Conservation (phyloP, 2,797 vertebrate species). For the Ceyx erithaca region DNA sequence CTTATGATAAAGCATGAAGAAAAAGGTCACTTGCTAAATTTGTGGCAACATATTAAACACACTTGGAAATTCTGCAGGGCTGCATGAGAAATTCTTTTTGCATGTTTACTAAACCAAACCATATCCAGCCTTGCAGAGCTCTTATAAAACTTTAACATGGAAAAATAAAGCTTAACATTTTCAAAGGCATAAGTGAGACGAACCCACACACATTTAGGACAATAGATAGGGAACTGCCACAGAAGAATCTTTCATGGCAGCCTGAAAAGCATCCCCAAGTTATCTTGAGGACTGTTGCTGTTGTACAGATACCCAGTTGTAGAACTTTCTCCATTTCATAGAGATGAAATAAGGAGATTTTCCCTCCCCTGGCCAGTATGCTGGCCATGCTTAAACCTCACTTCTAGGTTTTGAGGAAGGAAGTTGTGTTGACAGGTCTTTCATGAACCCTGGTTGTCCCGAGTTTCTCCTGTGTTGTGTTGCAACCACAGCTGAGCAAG, state of each 20-base stretch:
- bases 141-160: not conserved
- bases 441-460: not conserved
- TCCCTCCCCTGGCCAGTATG: not conserved
- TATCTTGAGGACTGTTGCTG: not conserved
- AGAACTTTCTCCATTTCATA: not conserved
- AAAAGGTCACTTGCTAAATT: not conserved
- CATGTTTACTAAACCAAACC: not conserved
- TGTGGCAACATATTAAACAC: not conserved
- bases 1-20: not conserved
- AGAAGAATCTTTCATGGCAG: not conserved
- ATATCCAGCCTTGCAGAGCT: not conserved
- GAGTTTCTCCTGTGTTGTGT: not conserved
- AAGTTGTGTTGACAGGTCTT: not conserved
- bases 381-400: not conserved
- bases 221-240: not conserved
- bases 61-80: not conserved
- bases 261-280: not conserved
- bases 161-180: not conserved
- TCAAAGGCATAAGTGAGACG: not conserved
- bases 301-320: not conserved
- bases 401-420: not conserved
- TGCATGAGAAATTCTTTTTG: not conserved
- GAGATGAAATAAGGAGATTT: not conserved
- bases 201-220: not conserved
- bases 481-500: not conserved